Evolutionary conservation across 2,888 invertebrate species (phyloP).

Genomic region (Pseudococcus longispinus): DNA sequence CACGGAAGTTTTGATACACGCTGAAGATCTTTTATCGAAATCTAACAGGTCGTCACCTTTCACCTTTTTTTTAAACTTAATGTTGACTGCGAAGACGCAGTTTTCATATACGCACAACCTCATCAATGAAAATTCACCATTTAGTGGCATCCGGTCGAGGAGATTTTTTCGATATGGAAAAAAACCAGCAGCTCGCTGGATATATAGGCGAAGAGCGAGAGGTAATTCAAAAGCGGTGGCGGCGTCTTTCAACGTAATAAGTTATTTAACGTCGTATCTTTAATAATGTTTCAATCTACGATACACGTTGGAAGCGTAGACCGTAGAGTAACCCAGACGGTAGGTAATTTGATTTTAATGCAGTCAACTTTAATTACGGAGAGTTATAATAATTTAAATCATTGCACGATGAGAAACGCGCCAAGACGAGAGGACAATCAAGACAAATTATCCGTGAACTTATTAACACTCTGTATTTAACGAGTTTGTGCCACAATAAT

Average conservation of each 20-base stretch:
- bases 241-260: constrained; percentile 39
- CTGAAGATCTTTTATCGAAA: background rate
- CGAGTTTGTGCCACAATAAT: constrained; percentile 44
- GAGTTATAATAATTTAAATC: constrained; percentile 52
- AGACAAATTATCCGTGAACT: constrained; percentile 53
- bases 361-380: constrained; percentile 56
- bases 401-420: constrained; percentile 15
- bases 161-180: constrained; percentile 1
- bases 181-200: background rate
- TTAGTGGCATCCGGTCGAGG: background rate
- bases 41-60: background rate
- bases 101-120: background rate
- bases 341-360: constrained; percentile 57
- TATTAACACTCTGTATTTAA: constrained; percentile 46
- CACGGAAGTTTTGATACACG: background rate
- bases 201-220: background rate
- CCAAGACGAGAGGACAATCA: constrained; percentile 43
- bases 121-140: constrained; percentile 28
- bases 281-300: constrained; percentile 22
- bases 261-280: constrained; percentile 43
- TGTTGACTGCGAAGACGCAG: background rate
- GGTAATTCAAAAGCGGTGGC: constrained; percentile 33
- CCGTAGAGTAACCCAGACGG: constrained; percentile 41
- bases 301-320: constrained; percentile 1
- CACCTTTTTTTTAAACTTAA: background rate